Percentiles rank a stretch among this genome's conserved stretches.
Evolutionary conservation across 2,888 invertebrate genomes (phyloP).

Genomic region (Melinaea marsaeus): DNA sequence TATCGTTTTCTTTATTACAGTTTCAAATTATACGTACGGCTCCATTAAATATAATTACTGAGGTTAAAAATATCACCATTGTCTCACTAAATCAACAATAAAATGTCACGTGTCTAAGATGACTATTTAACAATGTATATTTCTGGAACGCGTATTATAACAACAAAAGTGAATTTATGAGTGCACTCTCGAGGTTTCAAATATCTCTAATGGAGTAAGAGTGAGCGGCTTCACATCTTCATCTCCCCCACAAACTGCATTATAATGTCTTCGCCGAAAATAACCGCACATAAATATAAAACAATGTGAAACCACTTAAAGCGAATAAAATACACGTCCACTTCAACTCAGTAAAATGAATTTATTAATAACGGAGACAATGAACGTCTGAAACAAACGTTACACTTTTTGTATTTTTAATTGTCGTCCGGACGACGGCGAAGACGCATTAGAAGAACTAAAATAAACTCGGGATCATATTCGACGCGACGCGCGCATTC

Average conservation of each 20-base stretch:
- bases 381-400: constrained; percentile 77
- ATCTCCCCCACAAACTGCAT: constrained; percentile 77
- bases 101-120: constrained; percentile 8
- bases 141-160: constrained; percentile 63
- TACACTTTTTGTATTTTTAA: constrained; percentile 77
- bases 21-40: background rate
- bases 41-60: background rate
- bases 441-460: constrained; percentile 75
- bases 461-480: constrained; percentile 76
- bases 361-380: constrained; percentile 79
- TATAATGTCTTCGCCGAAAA: constrained; percentile 76
- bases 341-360: constrained; percentile 77
- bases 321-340: constrained; percentile 78
- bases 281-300: constrained; percentile 78
- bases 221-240: constrained; percentile 74
- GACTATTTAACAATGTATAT: constrained; percentile 57
- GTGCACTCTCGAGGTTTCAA: constrained; percentile 76
- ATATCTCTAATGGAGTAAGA: constrained; percentile 76
- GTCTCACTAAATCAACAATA: constrained; percentile 2
- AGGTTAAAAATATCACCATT: constrained; percentile 2
- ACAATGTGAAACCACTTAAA: constrained; percentile 79
- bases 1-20: constrained; percentile 25
- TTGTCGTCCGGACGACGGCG: constrained; percentile 74
- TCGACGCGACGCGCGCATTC: constrained; percentile 44
- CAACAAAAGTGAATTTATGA: constrained; percentile 74